Evolutionary conservation across 2,113 vertebrate species (phyloP), one percentile per base, ranked within the genome.

Genomic region (Oostethus manadensis): DNA sequence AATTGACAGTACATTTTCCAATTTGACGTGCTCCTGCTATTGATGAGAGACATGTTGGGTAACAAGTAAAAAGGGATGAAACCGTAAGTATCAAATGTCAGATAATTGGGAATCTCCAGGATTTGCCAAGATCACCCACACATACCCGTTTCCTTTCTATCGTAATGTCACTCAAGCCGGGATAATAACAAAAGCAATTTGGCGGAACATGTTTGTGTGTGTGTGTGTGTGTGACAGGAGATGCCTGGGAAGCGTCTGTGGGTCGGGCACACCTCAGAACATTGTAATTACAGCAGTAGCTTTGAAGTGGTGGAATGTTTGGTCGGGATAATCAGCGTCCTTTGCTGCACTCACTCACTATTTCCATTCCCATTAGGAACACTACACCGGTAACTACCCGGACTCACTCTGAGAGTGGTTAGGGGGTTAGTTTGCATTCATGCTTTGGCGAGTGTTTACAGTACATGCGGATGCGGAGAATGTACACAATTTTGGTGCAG

Each of bases 251-350:
- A 60, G 80, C 71, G 73, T 82, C 71, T 86, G 67, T 69, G 77
- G 53, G 80, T 80, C 56, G 78, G 79, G 83, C 88, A 86, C 86
- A 89, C 86, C 87, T 90, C 77, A 68, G 49, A 84, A 80, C 80
- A 64, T 74, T 85, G 78, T 86, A 89, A 89, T 89, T 89, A 90
- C 78, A 76, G 79, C 70, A 65, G 77, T 16, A 51, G 68, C 85
- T 89, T 88, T 86, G 86, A 89, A 85, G 83, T 86, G 86, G 70
- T 83, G 85, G 80, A 89, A 89, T 87, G 83, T 73, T 80, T 73
- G 73, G 76, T 77, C 44, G 62, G 68, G 73, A 78, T 87, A 82
- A 85, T 82, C 81, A 76, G 76, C 75, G 51, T 72, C 69, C 81
- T 75, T 68, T 68, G 66, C 79, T 56, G 38, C 78, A 61, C 68